A percentile compares a stretch with the other conserved stretches of the same genome.
Conservation (phyloP, 2,797 vertebrate species). For the Netta rufina region DNA sequence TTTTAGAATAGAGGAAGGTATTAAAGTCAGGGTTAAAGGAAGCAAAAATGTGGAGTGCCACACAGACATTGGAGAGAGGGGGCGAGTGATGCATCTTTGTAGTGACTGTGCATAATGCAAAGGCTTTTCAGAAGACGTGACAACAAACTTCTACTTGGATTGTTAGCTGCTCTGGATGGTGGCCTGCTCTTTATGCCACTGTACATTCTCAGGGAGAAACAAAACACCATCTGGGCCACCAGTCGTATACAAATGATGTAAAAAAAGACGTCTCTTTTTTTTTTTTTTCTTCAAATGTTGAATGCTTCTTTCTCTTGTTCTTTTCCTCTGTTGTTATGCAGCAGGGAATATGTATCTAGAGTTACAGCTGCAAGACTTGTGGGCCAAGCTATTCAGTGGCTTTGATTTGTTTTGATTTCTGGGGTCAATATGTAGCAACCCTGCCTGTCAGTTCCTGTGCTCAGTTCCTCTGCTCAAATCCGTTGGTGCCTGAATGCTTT, state of each 20-base stretch:
- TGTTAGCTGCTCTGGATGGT: neutral
- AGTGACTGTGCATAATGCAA: neutral
- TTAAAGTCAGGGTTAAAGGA: neutral
- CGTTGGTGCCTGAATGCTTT: neutral
- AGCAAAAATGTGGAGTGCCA: conserved; percentile 8
- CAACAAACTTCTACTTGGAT: neutral
- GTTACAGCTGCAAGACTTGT: conserved; percentile 46
- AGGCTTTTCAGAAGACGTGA: neutral
- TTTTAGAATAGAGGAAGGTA: neutral
- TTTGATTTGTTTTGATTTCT: conserved; percentile 51
- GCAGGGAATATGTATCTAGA: conserved; percentile 9
- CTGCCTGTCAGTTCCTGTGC: neutral
- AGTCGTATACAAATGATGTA: neutral
- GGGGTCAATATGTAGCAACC: conserved; percentile 1
- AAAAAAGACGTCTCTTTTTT: neutral
- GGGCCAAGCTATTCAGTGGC: conserved; percentile 5
- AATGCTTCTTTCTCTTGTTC: neutral
- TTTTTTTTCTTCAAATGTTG: neutral
- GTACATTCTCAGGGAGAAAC: neutral
- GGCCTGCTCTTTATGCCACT: neutral
- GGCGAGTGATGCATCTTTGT: neutral
- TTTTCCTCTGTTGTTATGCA: neutral
- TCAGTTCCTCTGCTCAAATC: neutral
- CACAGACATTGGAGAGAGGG: neutral
- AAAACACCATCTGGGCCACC: neutral